phyloP scores from a whole-genome alignment of 2,113 vertebrate species.

The Leuciscus idus region DNA sequence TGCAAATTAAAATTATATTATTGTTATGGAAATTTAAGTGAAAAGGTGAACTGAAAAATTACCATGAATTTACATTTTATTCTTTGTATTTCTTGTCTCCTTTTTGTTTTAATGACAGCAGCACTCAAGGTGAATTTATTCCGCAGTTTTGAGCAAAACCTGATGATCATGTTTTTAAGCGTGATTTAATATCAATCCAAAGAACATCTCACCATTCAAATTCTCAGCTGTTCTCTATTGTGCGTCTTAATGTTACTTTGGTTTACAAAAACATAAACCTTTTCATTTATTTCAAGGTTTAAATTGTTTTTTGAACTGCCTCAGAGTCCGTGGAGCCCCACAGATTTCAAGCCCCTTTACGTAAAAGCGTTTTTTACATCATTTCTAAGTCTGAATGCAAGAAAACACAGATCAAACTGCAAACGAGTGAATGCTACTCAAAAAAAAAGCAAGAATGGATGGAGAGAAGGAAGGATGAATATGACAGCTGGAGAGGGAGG shows the following conservation, averaged over 20 bases:
- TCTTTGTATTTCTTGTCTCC: neutral
- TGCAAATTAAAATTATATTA: neutral
- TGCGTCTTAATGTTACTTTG: no score
- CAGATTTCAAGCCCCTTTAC: neutral
- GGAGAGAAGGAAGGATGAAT: constrained; percentile 39
- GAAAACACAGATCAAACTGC: constrained; percentile 8
- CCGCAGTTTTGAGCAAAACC: neutral
- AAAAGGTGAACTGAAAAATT: no score
- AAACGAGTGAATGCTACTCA: constrained; percentile 9
- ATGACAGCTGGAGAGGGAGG: constrained; percentile 56
- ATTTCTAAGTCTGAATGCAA: constrained; percentile 20
- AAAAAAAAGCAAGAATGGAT: constrained; percentile 29
- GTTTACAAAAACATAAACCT: neutral
- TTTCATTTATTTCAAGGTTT: neutral
- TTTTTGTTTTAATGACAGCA: neutral
- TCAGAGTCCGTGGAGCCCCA: neutral
- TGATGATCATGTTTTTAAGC: neutral
- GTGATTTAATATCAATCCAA: neutral
- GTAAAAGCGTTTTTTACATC: neutral
- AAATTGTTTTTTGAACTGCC: neutral
- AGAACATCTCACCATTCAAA: neutral
- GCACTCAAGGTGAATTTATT: neutral
- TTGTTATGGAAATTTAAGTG: neutral
- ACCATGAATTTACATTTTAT: neutral
- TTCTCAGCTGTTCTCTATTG: no score